Evolutionary conservation across 1,140 invertebrate genomes (phyloP), one percentile per base, ranked within the genome.

Genomic region (Listronotus bonariensis): DNA sequence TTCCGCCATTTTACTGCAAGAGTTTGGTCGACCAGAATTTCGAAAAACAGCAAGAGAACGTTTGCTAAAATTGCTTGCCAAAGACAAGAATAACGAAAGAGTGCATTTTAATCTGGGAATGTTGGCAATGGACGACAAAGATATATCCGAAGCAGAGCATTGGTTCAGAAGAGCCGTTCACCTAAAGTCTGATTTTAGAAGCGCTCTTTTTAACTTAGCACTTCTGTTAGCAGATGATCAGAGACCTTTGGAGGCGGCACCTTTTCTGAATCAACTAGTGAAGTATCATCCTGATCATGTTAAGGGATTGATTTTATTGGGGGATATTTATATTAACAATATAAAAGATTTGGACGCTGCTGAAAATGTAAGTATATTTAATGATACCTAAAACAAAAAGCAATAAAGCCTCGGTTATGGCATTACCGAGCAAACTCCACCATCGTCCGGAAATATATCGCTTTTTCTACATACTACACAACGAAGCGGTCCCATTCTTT

Each of bases 281-380:
- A 86, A 92, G 67, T 88, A 93, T 75, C 92, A 98, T 82, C 94
- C 95, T 0, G 91, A 96, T 77, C 96, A 98, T 77, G 88, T 94
- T 0, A 98, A 98, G 82, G 96, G 94, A 15, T 81, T 97, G 9
- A 96, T 98, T 65, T 82, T 99, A 14, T 82, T 98, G 6, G 96
- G 96, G 12, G 96, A 98, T 77, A 96, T 98, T 72, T 97, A 97
- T 78, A 95, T 98, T 41, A 98, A 98, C 78, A 91, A 92, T 67
- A 90, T 97, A 68, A 97, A 97, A 77, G 94, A 98, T 80, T 78
- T 97, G 72, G 92, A 95, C 75, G 91, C 92, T 0, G 94, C 94
- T 18, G 92, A 96, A 81, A 91, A 88, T 77, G 92, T 93, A 79
- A 87, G 86, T 68, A n/a, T n/a, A n/a, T n/a, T n/a, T n/a, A n/a